A percentile compares a stretch with the other conserved stretches of the same genome.
Evolutionary conservation across 2,888 invertebrate genomes (phyloP).

Genomic region (Alentia gelatinosa): DNA sequence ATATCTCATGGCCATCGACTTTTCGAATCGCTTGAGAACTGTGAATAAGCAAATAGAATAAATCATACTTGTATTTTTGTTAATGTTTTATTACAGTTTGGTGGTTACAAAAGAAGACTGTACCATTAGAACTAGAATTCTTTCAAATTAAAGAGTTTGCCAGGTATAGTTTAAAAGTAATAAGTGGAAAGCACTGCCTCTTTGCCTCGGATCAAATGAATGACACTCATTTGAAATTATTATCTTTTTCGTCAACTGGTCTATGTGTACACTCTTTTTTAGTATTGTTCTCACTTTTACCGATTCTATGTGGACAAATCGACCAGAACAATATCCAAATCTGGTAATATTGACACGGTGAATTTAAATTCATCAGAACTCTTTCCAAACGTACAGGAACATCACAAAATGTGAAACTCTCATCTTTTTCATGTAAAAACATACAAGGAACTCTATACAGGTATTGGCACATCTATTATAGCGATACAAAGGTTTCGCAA

Average conservation of each 20-base stretch:
- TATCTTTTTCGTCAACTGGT: background rate
- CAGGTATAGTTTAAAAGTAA: conserved; percentile 11
- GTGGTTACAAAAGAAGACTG: background rate
- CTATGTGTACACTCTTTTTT: no score
- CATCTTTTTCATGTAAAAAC: background rate
- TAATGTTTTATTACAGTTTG: conserved; percentile 35
- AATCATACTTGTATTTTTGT: no score
- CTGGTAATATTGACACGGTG: background rate
- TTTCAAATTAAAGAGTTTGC: background rate
- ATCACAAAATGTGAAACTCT: background rate
- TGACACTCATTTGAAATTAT: background rate
- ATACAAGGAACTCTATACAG: background rate
- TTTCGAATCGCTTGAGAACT: no score
- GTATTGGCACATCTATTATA: background rate
- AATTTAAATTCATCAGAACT: background rate
- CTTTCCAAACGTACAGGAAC: conserved; percentile 8
- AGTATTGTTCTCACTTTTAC: no score
- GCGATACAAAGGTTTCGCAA: background rate
- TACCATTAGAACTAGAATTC: background rate
- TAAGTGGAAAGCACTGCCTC: background rate
- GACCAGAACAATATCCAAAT: background rate
- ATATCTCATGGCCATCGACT: no score
- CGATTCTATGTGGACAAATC: background rate
- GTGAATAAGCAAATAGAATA: no score
- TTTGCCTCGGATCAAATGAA: background rate